These are phyloP conservation scores for Ylistrum balloti DNA, from an alignment of 1,140 invertebrate species.

Conservation along the genomic window DNA sequence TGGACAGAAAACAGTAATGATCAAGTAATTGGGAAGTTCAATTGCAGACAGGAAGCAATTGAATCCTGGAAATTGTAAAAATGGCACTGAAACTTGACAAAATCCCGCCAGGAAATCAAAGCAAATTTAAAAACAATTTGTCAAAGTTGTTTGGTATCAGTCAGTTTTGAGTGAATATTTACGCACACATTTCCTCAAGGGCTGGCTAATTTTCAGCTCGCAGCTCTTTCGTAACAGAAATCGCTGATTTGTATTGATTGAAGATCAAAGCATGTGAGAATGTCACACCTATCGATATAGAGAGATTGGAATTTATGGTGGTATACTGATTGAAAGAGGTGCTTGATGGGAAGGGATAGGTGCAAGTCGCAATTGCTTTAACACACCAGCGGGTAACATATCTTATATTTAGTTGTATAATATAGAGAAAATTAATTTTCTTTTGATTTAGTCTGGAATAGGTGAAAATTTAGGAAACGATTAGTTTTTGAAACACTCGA, in stretches of 20 bases:
- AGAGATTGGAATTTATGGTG: slow-evolving; percentile 14
- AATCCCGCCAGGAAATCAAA: slow-evolving; percentile 25
- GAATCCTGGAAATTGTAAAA: slow-evolving; percentile 25
- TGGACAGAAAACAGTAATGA: not conserved
- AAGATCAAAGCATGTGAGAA: slow-evolving; percentile 34
- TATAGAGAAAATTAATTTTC: not conserved
- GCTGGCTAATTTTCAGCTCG: slow-evolving; percentile 21
- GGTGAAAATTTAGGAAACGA: slow-evolving; percentile 22
- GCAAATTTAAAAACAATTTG: slow-evolving; percentile 40
- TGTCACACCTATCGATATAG: not conserved
- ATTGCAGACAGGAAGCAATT: slow-evolving; percentile 6
- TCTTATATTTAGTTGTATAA: slow-evolving; percentile 12
- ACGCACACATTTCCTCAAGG: not conserved
- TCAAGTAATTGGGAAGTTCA: slow-evolving; percentile 39
- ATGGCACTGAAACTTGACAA: slow-evolving; percentile 3
- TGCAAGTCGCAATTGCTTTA: not conserved
- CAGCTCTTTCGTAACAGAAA: slow-evolving; percentile 23
- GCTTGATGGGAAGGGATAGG: not conserved
- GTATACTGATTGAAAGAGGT: slow-evolving; percentile 8
- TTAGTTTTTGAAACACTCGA: not conserved
- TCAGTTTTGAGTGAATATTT: slow-evolving; percentile 39
- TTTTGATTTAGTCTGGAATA: not conserved
- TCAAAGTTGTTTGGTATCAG: slow-evolving; percentile 25
- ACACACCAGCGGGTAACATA: not conserved
- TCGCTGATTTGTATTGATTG: slow-evolving; percentile 27